Conservation (phyloP, 2,113 vertebrate species). For the Dasypus novemcinctus region DNA sequence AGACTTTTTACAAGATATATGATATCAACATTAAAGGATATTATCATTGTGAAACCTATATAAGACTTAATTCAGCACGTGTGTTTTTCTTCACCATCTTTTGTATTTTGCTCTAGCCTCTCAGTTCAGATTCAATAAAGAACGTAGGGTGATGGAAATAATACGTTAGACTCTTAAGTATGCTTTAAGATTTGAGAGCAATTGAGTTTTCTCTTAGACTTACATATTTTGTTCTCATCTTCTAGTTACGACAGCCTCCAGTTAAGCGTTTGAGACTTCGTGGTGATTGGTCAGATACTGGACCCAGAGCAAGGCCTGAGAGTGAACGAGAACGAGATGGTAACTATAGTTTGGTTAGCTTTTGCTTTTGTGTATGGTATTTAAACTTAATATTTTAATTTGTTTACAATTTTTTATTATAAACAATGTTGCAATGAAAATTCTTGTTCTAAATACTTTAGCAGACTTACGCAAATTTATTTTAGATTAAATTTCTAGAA, state of each 20-base stretch:
- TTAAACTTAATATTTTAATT: not conserved
- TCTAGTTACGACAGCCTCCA: slow-evolving; percentile 94
- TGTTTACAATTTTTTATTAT: not conserved
- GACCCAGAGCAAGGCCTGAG: slow-evolving; percentile 97
- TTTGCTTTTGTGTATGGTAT: not conserved
- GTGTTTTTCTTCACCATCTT: not conserved
- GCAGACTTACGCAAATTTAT: not conserved
- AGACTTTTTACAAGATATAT: not conserved
- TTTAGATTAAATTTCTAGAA: not conserved
- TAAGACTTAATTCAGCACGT: not conserved
- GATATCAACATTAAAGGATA: not conserved
- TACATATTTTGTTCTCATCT: not conserved
- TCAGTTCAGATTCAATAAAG: not conserved
- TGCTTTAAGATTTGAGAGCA: not conserved
- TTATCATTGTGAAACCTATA: not conserved
- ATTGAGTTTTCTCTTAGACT: not conserved
- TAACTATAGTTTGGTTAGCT: slow-evolving; percentile 77
- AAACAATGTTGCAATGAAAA: not conserved
- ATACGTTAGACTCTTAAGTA: not conserved
- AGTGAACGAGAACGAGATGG: slow-evolving; percentile 97
- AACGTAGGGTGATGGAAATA: not conserved
- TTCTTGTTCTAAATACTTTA: not conserved
- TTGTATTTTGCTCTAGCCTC: not conserved
- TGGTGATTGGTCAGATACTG: slow-evolving; percentile 99
- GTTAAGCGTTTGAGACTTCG: slow-evolving; percentile 96